Evolutionary conservation across 2,888 invertebrate species (phyloP).

Genomic region (Heteromyza rotundicornis): DNA sequence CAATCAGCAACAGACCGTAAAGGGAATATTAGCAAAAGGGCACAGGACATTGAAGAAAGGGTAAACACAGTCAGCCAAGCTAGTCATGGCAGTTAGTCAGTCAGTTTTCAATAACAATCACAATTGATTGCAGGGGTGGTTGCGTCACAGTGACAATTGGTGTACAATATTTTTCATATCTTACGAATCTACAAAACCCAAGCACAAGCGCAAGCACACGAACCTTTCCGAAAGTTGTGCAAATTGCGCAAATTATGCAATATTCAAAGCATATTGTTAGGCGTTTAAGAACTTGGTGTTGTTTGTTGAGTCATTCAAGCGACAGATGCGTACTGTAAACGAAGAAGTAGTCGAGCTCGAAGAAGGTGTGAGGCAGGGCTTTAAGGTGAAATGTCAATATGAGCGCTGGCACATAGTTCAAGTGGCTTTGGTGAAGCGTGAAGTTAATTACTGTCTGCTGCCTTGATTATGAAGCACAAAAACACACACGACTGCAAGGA

Average conservation of each 20-base stretch:
- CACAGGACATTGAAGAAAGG: not conserved
- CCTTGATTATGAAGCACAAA: not conserved
- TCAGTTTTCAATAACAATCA: too few species aligned
- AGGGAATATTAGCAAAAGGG: not conserved
- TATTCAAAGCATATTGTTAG: slow-evolving; percentile 6
- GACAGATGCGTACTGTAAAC: too few species aligned
- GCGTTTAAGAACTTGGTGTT: not conserved
- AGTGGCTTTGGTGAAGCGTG: not conserved
- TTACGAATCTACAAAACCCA: too few species aligned
- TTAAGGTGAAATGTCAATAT: not conserved
- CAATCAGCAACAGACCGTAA: too few species aligned
- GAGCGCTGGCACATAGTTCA: not conserved
- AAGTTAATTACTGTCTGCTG: not conserved
- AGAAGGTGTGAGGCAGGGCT: too few species aligned
- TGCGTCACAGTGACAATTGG: not conserved
- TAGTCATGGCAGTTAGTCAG: too few species aligned
- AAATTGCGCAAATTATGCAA: not conserved
- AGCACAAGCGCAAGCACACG: not conserved
- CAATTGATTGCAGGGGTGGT: not conserved
- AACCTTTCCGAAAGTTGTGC: too few species aligned
- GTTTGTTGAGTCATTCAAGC: too few species aligned
- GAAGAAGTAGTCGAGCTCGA: too few species aligned
- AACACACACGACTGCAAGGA: not conserved
- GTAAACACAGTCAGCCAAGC: too few species aligned
- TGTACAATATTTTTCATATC: too few species aligned